Evolutionary conservation across 2,797 vertebrate genomes (phyloP).

Genomic region (Crax fasciolata): DNA sequence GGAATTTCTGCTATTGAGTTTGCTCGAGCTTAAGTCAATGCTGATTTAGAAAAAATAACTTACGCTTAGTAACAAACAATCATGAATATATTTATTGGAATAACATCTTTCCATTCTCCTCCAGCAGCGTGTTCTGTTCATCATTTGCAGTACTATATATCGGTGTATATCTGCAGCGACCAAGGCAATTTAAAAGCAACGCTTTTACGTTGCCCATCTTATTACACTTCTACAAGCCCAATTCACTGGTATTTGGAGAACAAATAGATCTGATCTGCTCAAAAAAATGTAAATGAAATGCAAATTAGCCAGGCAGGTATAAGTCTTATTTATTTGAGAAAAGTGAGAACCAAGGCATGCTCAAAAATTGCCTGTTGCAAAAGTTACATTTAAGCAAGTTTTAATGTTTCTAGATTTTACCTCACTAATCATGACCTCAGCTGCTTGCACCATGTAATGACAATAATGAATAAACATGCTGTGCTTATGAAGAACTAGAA

Average conservation of each 20-base stretch:
- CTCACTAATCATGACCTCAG: slow-evolving; percentile 83
- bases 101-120: slow-evolving; percentile 31
- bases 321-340: slow-evolving; percentile 50
- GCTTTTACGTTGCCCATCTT: slow-evolving; percentile 33
- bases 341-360: slow-evolving; percentile 6
- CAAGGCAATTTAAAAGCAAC: slow-evolving; percentile 49
- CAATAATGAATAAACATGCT: slow-evolving; percentile 89
- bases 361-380: slow-evolving; percentile 15
- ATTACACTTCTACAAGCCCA: slow-evolving; percentile 55
- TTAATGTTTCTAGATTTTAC: slow-evolving; percentile 57
- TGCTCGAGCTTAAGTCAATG: slow-evolving; percentile 46
- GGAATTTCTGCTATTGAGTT: slow-evolving; percentile 47
- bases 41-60: slow-evolving; percentile 65
- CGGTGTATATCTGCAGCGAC: slow-evolving; percentile 51
- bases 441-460: slow-evolving; percentile 83
- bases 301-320: slow-evolving; percentile 32
- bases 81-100: slow-evolving; percentile 71
- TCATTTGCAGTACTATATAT: background rate
- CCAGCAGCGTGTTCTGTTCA: background rate
- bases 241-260: slow-evolving; percentile 35
- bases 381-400: slow-evolving; percentile 55
- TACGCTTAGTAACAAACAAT: slow-evolving; percentile 58
- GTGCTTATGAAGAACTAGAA: slow-evolving; percentile 82
- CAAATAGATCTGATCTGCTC: slow-evolving; percentile 17
- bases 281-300: slow-evolving; percentile 54